phyloP scores from a whole-genome alignment of 2,797 vertebrate species.

The Parambassis ranga region DNA sequence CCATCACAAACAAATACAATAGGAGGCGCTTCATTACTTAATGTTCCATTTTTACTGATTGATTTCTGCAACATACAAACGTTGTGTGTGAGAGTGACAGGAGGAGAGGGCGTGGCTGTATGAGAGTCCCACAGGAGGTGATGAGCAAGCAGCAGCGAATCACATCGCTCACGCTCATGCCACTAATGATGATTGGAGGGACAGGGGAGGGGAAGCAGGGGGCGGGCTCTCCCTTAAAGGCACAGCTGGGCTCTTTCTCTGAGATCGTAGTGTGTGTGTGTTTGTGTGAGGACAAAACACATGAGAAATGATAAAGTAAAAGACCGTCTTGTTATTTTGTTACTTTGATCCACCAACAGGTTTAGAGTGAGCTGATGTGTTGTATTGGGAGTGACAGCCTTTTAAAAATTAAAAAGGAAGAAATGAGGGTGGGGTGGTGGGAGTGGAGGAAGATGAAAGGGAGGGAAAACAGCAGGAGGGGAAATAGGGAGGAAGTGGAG shows the following conservation, averaged over 20 bases:
- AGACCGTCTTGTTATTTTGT: not conserved
- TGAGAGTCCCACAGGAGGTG: constrained; percentile 73
- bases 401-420: not conserved
- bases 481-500: not conserved
- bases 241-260: constrained; percentile 90
- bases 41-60: constrained; percentile 86
- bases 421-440: not conserved
- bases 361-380: not conserved
- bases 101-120: constrained; percentile 7
- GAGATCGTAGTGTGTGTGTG: constrained; percentile 74
- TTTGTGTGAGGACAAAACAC: constrained; percentile 47
- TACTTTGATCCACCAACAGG: not conserved
- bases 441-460: not conserved
- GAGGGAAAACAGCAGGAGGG: not conserved
- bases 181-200: constrained; percentile 49
- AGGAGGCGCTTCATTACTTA: constrained; percentile 52
- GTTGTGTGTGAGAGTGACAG: constrained; percentile 41
- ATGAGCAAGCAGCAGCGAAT: constrained; percentile 75
- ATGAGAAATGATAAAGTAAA: not conserved
- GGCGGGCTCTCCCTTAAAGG: constrained; percentile 83
- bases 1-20: constrained; percentile 11
- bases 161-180: constrained; percentile 43
- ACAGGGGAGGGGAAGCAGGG: not conserved
- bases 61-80: constrained; percentile 87
- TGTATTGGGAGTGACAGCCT: not conserved